Base-by-base conservation (phyloP, 2,797 vertebrate species). In the Macrochelys suwanniensis region DNA sequence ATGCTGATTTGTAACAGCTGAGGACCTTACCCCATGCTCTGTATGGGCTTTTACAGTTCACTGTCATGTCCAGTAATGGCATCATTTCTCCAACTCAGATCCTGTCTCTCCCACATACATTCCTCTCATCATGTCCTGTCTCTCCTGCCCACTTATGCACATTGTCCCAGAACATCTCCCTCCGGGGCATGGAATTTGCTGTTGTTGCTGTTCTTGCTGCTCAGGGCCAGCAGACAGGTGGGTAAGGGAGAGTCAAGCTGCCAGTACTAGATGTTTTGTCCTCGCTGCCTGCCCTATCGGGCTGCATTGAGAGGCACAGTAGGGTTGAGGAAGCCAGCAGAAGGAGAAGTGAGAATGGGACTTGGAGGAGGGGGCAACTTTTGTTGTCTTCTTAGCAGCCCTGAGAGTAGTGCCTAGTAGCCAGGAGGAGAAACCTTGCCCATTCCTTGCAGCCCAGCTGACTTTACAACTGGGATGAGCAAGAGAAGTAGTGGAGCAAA, bases 101-200 rank as follows among this genome's bases (percentile, higher is more conserved):
- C n/a, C 23, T 61, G 11, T 31, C 25, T 50, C 1, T 37, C 26
- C 82, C 37, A 8, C 4, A 3, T 47, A 17, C 0, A 2, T 57
- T 87, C 7, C 28, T 77, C 9, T 25, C 42, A 50, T 42, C 56
- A 31, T 33, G 8, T 28, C 23, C 4, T 85, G 31, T 5, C 71
- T 84, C 47, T 57, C 13, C 74, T 85, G 49, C n/a, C 37, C 1
- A 45, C 6, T 12, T 45, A 74, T 45, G 37, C 23, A 74, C 37
- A 42, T 42, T 74, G n/a, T 74, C 21, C 68, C 37, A 74, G 68
- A 19, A 37, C 68, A 74, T 45, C 19, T 23, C n/a, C 16, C 21
- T 74, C 10, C 9, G 25, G 37, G n/a, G 21, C 23, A 26, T 21
- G 37, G 37, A 37, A 21, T 25, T 11, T 45, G 37, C 21, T 23